A percentile compares a stretch with the other conserved stretches of the same genome.
phyloP scores from a whole-genome alignment of 2,888 invertebrate species.

The Smittia sp. region DNA sequence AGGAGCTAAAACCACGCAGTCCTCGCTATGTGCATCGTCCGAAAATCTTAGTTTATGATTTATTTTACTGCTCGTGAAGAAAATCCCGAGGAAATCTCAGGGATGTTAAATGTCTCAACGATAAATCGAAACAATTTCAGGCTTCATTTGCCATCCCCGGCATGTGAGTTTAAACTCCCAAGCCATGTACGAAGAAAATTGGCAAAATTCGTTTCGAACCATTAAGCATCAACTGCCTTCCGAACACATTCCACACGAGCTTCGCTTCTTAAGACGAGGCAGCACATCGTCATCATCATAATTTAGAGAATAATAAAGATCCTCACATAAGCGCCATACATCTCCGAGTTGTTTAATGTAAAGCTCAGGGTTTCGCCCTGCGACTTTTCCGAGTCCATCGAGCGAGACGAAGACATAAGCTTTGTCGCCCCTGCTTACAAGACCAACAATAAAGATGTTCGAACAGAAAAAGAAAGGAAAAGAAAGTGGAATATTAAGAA shows the following conservation, averaged over 20 bases:
- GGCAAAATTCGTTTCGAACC: conserved; percentile 33
- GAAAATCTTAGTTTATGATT: conserved; percentile 14
- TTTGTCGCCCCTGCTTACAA: not conserved
- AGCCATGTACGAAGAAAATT: conserved; percentile 11
- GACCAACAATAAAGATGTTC: conserved; percentile 34
- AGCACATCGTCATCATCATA: conserved; percentile 18
- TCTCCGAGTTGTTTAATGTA: not conserved
- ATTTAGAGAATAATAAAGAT: conserved; percentile 35
- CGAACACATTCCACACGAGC: not conserved
- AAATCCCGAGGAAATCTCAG: not conserved
- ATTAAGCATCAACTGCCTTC: conserved; percentile 30
- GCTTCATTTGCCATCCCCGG: no score
- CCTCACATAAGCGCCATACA: conserved; percentile 1
- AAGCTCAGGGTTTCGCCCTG: not conserved
- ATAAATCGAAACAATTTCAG: not conserved
- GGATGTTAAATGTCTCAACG: not conserved
- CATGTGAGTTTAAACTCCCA: conserved; percentile 16
- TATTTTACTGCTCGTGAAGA: not conserved
- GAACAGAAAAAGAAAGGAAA: conserved; percentile 13
- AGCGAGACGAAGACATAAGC: no score
- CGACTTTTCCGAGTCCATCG: not conserved
- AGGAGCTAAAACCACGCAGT: not conserved
- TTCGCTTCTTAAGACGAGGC: not conserved
- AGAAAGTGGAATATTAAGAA: conserved; percentile 38
- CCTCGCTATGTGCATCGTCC: not conserved